phyloP scores from a whole-genome alignment of 2,888 invertebrate species.

The Drosophila colorata region DNA sequence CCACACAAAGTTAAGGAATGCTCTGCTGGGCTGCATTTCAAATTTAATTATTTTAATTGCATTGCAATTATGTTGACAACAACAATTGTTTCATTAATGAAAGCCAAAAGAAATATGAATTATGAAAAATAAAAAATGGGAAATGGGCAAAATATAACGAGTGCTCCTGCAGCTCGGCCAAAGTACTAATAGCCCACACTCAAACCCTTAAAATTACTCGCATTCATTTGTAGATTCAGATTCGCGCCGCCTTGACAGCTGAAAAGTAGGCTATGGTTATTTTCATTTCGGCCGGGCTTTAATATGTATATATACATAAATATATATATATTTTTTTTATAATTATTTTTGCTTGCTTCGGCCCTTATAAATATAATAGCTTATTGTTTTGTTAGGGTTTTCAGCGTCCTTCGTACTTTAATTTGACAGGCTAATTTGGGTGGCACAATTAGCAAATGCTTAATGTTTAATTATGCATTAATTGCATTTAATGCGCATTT shows the following conservation, averaged over 20 bases:
- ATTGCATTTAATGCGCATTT: conserved; percentile 75
- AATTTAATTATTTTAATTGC: conserved; percentile 78
- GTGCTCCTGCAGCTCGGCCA: conserved; percentile 8
- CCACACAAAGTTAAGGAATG: conserved; percentile 22
- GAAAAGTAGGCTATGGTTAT: conserved; percentile 69
- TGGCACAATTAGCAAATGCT: conserved; percentile 63
- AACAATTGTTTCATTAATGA: conserved; percentile 53
- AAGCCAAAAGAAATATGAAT: conserved; percentile 25
- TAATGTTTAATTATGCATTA: conserved; percentile 78
- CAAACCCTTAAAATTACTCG: conserved; percentile 25
- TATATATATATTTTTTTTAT: conserved; percentile 11
- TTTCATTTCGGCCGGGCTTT: conserved; percentile 42
- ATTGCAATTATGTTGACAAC: conserved; percentile 62
- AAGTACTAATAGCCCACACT: conserved; percentile 10
- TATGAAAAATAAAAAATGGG: conserved; percentile 18
- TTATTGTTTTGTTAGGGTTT: conserved; percentile 40
- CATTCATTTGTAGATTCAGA: conserved; percentile 24
- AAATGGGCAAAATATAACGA: conserved; percentile 1
- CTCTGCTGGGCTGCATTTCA: conserved; percentile 40
- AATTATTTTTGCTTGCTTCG: conserved; percentile 35
- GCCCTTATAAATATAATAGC: conserved; percentile 41
- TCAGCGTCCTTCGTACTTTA: conserved; percentile 21
- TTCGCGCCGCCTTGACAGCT: conserved; percentile 54
- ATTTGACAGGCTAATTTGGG: conserved; percentile 57
- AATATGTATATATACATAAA: conserved; percentile 1